A percentile compares a stretch with the other conserved stretches of the same genome.
phyloP scores from a whole-genome alignment of 2,113 vertebrate species.

The Psilopsiagon aurifrons region DNA sequence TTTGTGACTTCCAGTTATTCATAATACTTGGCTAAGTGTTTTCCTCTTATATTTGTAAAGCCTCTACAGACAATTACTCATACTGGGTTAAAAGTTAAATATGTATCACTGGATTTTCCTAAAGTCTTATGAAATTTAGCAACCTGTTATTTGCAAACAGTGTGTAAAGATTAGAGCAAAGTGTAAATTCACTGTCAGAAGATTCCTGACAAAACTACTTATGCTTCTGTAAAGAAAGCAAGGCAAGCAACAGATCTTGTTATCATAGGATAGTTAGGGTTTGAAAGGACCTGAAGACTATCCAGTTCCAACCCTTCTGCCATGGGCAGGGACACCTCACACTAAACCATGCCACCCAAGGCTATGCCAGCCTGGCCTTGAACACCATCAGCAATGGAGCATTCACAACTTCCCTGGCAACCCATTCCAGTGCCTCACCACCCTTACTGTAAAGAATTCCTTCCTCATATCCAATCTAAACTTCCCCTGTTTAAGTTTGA shows the following conservation, averaged over 20 bases:
- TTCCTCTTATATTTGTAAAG: not conserved
- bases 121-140: not conserved
- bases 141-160: not conserved
- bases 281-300: too few species aligned
- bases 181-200: not conserved
- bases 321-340: too few species aligned
- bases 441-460: too few species aligned
- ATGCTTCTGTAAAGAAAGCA: slow-evolving; percentile 15
- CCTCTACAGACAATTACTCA: not conserved
- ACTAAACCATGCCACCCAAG: too few species aligned
- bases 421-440: too few species aligned
- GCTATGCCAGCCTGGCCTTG: too few species aligned
- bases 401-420: too few species aligned
- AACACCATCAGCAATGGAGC: too few species aligned
- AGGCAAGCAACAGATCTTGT: not conserved
- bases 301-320: too few species aligned
- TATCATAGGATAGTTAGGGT: too few species aligned
- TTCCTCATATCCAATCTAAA: too few species aligned
- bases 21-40: not conserved
- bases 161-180: slow-evolving; percentile 30
- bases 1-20: not conserved
- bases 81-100: not conserved
- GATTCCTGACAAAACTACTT: not conserved
- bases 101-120: not conserved
- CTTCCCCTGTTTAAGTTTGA: too few species aligned